Percentiles rank a stretch among this genome's conserved stretches.
phyloP scores from a whole-genome alignment of 2,113 vertebrate genomes.

The Sorex fumeus region DNA sequence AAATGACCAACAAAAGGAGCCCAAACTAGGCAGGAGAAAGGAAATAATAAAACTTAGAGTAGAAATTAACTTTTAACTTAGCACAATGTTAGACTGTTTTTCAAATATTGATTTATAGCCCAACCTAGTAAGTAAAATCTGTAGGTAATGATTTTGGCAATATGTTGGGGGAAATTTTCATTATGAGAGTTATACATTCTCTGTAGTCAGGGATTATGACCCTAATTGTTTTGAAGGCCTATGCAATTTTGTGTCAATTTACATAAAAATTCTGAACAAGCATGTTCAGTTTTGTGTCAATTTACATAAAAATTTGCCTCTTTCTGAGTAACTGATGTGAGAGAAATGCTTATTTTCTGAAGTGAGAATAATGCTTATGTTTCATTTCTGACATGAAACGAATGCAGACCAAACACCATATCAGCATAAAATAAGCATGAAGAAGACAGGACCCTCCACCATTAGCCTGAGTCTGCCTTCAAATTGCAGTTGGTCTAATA shows the following conservation, averaged over 20 bases:
- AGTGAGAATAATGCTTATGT: conserved; percentile 57
- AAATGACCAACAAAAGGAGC: too few relatives aligned
- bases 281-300: too few relatives aligned
- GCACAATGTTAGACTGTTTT: neutral
- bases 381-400: conserved; percentile 56
- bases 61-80: too few relatives aligned
- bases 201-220: neutral
- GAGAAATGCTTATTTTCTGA: neutral
- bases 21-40: too few relatives aligned
- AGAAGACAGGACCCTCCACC: neutral
- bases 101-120: neutral
- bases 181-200: neutral
- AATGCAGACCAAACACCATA: neutral
- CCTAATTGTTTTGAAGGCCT: neutral
- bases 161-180: fast-evolving
- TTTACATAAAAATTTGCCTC: neutral
- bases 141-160: neutral
- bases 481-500: neutral
- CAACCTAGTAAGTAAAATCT: neutral
- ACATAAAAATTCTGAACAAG: too few relatives aligned
- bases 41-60: too few relatives aligned
- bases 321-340: neutral
- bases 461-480: fast-evolving
- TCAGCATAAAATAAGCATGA: neutral
- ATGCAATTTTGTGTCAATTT: too few relatives aligned